These are phyloP conservation scores for Cyanoderma ruficeps DNA, from an alignment of 2,113 vertebrate species.

Conservation along the genomic window DNA sequence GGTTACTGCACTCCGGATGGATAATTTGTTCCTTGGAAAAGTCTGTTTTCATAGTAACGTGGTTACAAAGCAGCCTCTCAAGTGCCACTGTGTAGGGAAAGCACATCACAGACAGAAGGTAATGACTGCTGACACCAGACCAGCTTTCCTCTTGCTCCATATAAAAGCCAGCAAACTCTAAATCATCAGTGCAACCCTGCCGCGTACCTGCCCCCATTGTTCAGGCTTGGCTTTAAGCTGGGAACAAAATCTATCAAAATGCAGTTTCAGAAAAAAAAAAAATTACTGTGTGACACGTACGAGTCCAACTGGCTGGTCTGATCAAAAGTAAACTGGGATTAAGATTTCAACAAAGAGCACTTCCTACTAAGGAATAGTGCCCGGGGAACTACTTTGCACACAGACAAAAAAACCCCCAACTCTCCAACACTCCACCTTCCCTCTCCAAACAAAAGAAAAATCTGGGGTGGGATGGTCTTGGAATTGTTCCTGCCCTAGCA, in stretches of 20 bases:
- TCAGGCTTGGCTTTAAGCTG: conserved; percentile 34
- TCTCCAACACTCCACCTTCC: too few species aligned
- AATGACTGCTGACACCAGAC: conserved; percentile 51
- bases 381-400: not conserved
- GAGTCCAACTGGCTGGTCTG: not conserved
- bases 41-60: conserved; percentile 54
- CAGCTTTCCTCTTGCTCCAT: conserved; percentile 29
- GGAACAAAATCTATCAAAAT: conserved; percentile 43
- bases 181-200: conserved; percentile 31
- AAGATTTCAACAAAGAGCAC: not conserved
- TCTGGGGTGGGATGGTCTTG: not conserved
- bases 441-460: not conserved
- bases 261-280: conserved; percentile 9
- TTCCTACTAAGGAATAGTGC: not conserved
- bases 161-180: conserved; percentile 54
- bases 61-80: conserved; percentile 47
- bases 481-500: not conserved
- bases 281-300: not conserved
- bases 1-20: conserved; percentile 27
- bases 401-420: not conserved
- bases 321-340: conserved; percentile 1
- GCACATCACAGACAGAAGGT: conserved; percentile 25
- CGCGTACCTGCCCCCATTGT: conserved; percentile 32
- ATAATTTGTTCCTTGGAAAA: conserved; percentile 51
- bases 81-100: conserved; percentile 40